A percentile compares a stretch with the other conserved stretches of the same genome.
Conservation (phyloP, 1,140 invertebrate genomes). For the Atta cephalotes region DNA sequence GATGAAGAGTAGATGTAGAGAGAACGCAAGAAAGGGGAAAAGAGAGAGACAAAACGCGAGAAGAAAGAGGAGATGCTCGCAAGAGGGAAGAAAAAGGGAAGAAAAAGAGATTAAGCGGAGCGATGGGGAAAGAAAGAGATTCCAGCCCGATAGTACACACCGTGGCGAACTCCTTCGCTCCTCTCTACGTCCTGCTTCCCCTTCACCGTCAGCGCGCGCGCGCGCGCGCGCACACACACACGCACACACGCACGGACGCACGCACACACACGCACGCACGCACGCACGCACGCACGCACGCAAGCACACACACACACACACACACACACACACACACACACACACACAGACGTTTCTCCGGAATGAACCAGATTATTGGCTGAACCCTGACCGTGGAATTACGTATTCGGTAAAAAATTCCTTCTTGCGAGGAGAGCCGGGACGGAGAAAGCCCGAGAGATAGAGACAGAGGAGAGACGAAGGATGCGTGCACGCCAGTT, state of each 20-base stretch:
- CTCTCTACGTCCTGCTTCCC: background rate
- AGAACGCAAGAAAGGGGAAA: slow-evolving; percentile 20
- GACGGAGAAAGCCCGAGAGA: slow-evolving; percentile 27
- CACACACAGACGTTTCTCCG: slow-evolving; percentile 29
- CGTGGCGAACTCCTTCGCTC: slow-evolving; percentile 47
- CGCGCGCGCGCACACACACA: background rate
- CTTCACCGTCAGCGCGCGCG: slow-evolving; percentile 49
- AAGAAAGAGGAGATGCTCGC: slow-evolving; percentile 15
- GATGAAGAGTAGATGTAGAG: slow-evolving; percentile 51
- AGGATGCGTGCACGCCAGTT: slow-evolving; percentile 62
- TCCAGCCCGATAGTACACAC: slow-evolving; percentile 69
- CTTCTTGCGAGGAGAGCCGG: slow-evolving; percentile 59
- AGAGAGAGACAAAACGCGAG: background rate
- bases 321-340: background rate
- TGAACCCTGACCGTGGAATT: slow-evolving; percentile 82
- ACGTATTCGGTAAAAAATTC: slow-evolving; percentile 81
- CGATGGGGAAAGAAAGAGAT: slow-evolving; percentile 56
- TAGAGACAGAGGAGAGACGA: slow-evolving; percentile 16
- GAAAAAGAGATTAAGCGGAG: slow-evolving; percentile 51
- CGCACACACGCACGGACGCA: background rate
- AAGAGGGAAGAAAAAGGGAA: slow-evolving; percentile 24
- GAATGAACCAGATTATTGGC: slow-evolving; percentile 83
- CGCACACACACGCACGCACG: background rate
- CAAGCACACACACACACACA: background rate
- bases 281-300: background rate